These are phyloP conservation scores for Apistogramma diplotaenia DNA, from an alignment of 2,113 vertebrate species.

Conservation along the genomic window DNA sequence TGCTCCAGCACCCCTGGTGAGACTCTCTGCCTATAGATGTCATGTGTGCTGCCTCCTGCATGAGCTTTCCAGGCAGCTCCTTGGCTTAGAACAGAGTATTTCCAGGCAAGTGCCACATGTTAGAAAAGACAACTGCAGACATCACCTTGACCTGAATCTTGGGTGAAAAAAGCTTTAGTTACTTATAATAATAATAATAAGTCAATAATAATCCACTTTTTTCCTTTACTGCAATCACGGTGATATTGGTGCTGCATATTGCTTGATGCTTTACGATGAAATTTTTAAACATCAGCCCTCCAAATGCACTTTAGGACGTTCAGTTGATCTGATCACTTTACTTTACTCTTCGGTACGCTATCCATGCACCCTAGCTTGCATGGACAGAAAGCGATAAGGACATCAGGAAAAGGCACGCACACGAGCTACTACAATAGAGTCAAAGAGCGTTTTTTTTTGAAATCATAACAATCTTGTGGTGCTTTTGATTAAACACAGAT, in stretches of 20 bases:
- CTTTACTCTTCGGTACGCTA: not conserved
- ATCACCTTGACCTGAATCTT: no score
- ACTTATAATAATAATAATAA: no score
- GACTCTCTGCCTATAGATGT: not conserved
- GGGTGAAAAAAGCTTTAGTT: accelerated
- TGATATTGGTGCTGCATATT: not conserved
- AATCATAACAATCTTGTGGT: not conserved
- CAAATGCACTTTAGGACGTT: not conserved
- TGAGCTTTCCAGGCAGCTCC: not conserved
- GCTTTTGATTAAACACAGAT: not conserved
- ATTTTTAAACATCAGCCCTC: not conserved
- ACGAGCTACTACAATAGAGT: not conserved
- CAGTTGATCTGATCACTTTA: not conserved
- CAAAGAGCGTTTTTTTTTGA: not conserved
- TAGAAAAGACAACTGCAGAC: not conserved
- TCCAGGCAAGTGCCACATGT: not conserved
- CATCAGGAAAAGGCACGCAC: not conserved
- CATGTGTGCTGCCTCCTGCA: not conserved
- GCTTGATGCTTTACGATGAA: not conserved
- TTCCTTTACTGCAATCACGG: not conserved
- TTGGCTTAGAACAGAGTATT: not conserved
- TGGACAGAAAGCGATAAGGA: not conserved
- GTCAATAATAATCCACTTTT: not conserved
- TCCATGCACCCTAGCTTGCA: not conserved
- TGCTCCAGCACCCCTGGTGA: accelerated